Evolutionary conservation across 2,113 vertebrate species (phyloP).

Genomic region (Callipepla californica): DNA sequence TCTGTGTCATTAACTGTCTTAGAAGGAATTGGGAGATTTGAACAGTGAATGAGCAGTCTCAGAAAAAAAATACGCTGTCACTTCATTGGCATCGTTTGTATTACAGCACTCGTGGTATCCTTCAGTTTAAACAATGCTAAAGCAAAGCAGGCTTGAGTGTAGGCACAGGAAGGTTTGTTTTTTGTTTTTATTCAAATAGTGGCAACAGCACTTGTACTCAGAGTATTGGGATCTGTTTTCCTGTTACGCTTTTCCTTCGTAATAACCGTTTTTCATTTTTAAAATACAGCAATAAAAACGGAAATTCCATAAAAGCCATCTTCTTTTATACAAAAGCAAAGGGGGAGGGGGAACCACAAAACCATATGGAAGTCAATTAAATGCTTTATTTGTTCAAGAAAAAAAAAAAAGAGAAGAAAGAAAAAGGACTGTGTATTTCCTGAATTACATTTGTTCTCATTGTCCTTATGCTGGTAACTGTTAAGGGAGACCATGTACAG

Average conservation of each 20-base stretch:
- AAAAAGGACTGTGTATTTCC: background rate
- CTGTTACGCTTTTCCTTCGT: slow-evolving; percentile 51
- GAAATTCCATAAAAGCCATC: slow-evolving; percentile 50
- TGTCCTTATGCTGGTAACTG: background rate
- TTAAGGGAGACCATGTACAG: background rate
- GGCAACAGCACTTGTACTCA: background rate
- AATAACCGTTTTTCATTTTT: slow-evolving; percentile 32
- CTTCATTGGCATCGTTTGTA: background rate
- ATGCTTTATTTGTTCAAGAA: slow-evolving; percentile 54
- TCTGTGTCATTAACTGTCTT: background rate
- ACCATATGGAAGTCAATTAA: slow-evolving; percentile 50
- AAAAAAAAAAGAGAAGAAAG: background rate
- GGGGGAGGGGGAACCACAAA: slow-evolving; percentile 13
- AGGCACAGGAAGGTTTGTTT: slow-evolving; percentile 36
- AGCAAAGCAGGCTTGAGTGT: slow-evolving; percentile 14
- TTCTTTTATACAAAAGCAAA: slow-evolving; percentile 16
- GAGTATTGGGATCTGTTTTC: slow-evolving; percentile 35
- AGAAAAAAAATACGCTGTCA: background rate
- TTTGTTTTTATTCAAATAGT: slow-evolving; percentile 54
- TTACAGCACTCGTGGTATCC: background rate
- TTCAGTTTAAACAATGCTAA: slow-evolving; percentile 27
- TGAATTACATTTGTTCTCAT: slow-evolving; percentile 52
- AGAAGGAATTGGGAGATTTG: background rate
- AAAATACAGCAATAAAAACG: slow-evolving; percentile 30
- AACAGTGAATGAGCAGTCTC: background rate